Evolutionary conservation across 2,888 invertebrate genomes (phyloP).

Genomic region (Meteorus colon): DNA sequence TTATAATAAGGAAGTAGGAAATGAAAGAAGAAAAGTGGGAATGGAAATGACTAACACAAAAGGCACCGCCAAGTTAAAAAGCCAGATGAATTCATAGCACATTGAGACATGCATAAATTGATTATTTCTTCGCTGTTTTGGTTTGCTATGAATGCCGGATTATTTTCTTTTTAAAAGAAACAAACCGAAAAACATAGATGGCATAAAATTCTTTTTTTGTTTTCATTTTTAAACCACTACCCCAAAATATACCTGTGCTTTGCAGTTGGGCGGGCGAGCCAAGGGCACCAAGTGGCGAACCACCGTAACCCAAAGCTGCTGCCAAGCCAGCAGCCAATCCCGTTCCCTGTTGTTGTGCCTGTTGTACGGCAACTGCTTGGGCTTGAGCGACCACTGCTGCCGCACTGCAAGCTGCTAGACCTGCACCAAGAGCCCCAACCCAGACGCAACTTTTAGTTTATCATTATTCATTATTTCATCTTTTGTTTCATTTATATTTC

Average conservation of each 20-base stretch:
- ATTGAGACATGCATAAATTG: not conserved
- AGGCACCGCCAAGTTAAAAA: not conserved
- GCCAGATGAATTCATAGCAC: conserved; percentile 1
- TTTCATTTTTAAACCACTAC: not conserved
- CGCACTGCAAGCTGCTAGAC: conserved; percentile 79
- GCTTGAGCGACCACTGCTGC: conserved; percentile 72
- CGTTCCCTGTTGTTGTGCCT: conserved; percentile 72
- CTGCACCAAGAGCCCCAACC: conserved; percentile 74
- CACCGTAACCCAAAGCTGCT: conserved; percentile 71
- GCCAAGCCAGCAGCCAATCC: conserved; percentile 72
- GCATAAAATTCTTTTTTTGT: not conserved
- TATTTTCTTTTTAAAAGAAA: not conserved
- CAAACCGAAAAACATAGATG: not conserved
- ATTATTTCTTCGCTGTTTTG: not conserved
- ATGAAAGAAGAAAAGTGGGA: conserved; percentile 24
- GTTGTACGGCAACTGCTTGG: conserved; percentile 72
- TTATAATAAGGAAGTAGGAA: not conserved
- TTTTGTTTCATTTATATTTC: conserved; percentile 8
- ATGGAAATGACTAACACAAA: not conserved
- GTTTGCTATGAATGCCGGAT: not conserved
- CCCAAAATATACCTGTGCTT: conserved; percentile 68
- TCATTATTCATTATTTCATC: conserved; percentile 46
- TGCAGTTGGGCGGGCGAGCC: conserved; percentile 72
- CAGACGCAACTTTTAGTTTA: conserved; percentile 59
- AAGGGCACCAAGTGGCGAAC: conserved; percentile 71